Evolutionary conservation across 2,888 invertebrate genomes (phyloP), one percentile per base, ranked within the genome.

Genomic region (Invenusta paracnida): DNA sequence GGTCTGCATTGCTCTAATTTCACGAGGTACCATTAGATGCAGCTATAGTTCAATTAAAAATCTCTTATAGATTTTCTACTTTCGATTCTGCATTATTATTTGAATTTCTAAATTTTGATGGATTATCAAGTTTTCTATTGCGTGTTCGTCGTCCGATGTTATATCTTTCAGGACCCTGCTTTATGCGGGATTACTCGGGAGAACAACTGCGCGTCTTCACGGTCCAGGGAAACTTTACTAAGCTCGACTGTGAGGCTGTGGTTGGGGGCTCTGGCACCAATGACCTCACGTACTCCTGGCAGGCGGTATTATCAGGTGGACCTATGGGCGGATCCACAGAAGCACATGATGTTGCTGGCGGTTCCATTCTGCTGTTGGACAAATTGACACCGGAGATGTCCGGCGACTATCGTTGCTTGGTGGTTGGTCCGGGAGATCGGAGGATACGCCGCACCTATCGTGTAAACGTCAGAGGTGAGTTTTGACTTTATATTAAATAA

Each of bases 191-290:
- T 2, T 73, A n/a, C 73, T 13, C 73, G 23, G 2, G 11, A 2
- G 73, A 73, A 2, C 17, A 73, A 2, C 73, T 73, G 17, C 73
- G 73, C 25, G 27, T 73, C 17, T n/a, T 23, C 73, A 23, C 11
- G 27, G 73, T 73, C 2, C 73, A 25, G 17, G 73, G 73, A 5
- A 23, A 23, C 27, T 73, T 23, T 5, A 25, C 73, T 2, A 23
- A 73, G 73, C 73, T 73, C 73, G 25, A 73, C 73, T 73, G 73
- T 25, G 73, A 73, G 17, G 73, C 73, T 23, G 73, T 73, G 73
- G 17, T 23, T 5, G 17, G 5, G 5, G 48, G 48, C 5, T 17
- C 48, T 17, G n/a, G n/a, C n/a, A 48, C 48, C 48, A 17, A 11
- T 5, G 11, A 48, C 5, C 2, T 25, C 17, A 23, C 23, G 11